Evolutionary conservation across 2,888 invertebrate genomes (phyloP), one percentile per base, ranked within the genome.

Genomic region (Protonemura montana): DNA sequence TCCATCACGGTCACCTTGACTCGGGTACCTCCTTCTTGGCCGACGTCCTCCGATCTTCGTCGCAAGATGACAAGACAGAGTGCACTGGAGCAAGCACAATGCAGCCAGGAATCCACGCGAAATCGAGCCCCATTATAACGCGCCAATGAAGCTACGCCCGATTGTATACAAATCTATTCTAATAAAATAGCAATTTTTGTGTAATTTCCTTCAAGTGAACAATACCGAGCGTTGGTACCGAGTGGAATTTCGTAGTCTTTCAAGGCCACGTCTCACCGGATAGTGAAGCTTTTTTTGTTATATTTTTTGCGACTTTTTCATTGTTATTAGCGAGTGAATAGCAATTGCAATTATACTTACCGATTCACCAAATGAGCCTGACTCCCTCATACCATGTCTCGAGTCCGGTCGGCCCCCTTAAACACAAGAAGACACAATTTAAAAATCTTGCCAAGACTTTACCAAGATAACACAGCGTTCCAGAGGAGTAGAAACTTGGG

Each of bases 351-450:
- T 29, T 7, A 59, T 27, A 93, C 95, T 93, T 93, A 95, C 95
- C 95, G 95, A 94, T 94, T 95, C 95, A 93, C 95, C 95, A 93
- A 95, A 94, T 93, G 95, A 94, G 93, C 95, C 95, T 93, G 95
- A 95, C 94, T 95, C 95, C 95, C 95, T 95, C 95, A 95, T 95
- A 95, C 95, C 95, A 95, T 95, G 94, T 94, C 95, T 95, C 94
- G 94, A 93, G 92, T 93, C 93, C 92, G 93, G 93, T 92, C 94
- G 94, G 93, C 93, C 94, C 93, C 94, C 95, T 95, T 93, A 87
- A 94, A 95, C 90, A 91, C 92, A 89, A 90, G 90, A 90, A 89
- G 89, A 89, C 10, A 35, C 35, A 35, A 6, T 35, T 3, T 35
- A n/a, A n/a, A n/a, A n/a, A n/a, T n/a, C n/a, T n/a, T n/a, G n/a